A percentile compares a stretch with the other conserved stretches of the same genome.
phyloP scores from a whole-genome alignment of 2,797 vertebrate genomes.

The Hemibagrus guttatus region DNA sequence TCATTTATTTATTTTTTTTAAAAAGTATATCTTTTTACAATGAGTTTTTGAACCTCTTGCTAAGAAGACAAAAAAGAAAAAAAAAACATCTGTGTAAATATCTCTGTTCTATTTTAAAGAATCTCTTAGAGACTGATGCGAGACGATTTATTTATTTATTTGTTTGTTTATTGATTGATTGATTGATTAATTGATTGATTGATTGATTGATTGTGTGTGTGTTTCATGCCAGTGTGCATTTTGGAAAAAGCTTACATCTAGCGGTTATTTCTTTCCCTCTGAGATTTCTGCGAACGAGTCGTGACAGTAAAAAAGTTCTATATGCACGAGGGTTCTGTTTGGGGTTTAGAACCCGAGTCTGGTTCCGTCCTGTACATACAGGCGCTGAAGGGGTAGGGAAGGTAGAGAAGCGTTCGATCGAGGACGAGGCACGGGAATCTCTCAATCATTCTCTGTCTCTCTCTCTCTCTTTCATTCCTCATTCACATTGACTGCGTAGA shows the following conservation, averaged over 20 bases:
- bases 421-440: too few species aligned
- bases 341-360: not conserved
- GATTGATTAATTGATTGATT: too few species aligned
- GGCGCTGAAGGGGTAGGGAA: not conserved
- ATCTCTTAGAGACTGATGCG: not conserved
- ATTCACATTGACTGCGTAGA: not conserved
- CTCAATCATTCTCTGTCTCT: too few species aligned
- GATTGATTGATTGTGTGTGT: too few species aligned
- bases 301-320: not conserved
- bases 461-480: too few species aligned
- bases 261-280: not conserved
- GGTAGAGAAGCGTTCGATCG: not conserved
- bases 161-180: too few species aligned
- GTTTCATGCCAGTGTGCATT: too few species aligned
- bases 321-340: too few species aligned
- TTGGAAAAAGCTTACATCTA: not conserved
- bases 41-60: too few species aligned
- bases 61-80: too few species aligned
- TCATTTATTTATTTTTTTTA: too few species aligned
- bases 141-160: not conserved
- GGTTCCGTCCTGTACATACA: too few species aligned
- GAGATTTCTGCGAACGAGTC: not conserved
- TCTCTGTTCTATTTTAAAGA: not conserved
- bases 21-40: not conserved
- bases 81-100: not conserved